phyloP scores from a whole-genome alignment of 2,888 invertebrate species.

The Torymus tubicola region DNA sequence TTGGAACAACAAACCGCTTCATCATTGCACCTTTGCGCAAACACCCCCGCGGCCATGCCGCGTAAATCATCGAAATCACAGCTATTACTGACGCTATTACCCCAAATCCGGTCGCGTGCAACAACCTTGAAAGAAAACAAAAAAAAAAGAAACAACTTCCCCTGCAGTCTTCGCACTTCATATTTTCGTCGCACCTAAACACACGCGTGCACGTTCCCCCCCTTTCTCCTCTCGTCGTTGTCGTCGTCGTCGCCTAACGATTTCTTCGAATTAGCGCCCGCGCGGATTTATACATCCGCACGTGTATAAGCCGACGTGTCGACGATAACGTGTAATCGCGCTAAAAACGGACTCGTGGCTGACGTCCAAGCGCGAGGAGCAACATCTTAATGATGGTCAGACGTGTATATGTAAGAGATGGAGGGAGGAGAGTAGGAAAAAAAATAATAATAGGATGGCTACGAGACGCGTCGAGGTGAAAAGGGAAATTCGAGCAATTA shows the following conservation, averaged over 20 bases:
- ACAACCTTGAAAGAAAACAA: too few species aligned
- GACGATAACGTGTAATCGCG: constrained; percentile 48
- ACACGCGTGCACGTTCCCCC: too few species aligned
- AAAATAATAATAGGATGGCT: not conserved
- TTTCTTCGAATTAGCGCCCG: constrained; percentile 46
- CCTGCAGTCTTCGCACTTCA: too few species aligned
- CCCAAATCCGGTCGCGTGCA: too few species aligned
- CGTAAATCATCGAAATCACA: too few species aligned
- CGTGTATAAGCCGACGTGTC: not conserved
- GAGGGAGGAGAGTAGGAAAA: not conserved
- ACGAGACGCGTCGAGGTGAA: not conserved
- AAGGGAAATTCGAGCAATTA: constrained; percentile 41
- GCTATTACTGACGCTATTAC: too few species aligned
- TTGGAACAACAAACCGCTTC: not conserved
- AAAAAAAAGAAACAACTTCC: too few species aligned
- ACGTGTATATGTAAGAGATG: not conserved
- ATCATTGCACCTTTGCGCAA: not conserved
- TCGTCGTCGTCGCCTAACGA: not conserved
- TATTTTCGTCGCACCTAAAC: too few species aligned
- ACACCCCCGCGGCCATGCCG: too few species aligned
- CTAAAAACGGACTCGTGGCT: constrained; percentile 34
- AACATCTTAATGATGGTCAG: constrained; percentile 41
- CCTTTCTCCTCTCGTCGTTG: too few species aligned
- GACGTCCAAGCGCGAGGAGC: constrained; percentile 23
- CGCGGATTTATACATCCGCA: constrained; percentile 43